These are phyloP conservation scores for Chlorops oryzae DNA, from an alignment of 1,140 invertebrate species.

Conservation along the genomic window DNA sequence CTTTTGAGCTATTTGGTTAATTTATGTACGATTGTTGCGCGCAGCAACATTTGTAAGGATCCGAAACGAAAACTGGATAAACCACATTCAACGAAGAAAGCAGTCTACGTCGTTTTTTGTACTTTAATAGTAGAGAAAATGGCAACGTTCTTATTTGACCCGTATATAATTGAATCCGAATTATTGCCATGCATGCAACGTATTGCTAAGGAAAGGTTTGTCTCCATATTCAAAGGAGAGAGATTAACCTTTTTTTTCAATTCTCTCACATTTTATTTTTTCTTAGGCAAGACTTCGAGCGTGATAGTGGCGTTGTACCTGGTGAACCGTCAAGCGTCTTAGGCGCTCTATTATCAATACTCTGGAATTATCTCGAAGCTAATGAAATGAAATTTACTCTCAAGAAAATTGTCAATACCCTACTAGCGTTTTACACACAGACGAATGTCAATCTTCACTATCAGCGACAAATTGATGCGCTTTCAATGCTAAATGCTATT, in stretches of 20 bases:
- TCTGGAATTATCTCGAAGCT: conserved; percentile 64
- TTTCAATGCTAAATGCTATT: conserved; percentile 50
- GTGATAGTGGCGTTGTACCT: conserved; percentile 20
- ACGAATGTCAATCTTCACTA: conserved; percentile 58
- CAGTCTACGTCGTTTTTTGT: conserved; percentile 50
- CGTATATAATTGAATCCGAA: conserved; percentile 55
- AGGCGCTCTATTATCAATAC: conserved; percentile 49
- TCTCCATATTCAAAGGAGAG: no score
- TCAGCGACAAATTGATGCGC: conserved; percentile 52
- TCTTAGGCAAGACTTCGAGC: background rate
- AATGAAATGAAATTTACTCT: conserved; percentile 58
- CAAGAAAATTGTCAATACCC: conserved; percentile 54
- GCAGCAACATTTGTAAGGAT: conserved; percentile 17
- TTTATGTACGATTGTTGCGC: conserved; percentile 48
- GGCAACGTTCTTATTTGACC: conserved; percentile 51
- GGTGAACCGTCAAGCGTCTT: conserved; percentile 29
- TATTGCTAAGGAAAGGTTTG: no score
- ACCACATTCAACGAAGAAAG: conserved; percentile 38
- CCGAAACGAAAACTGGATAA: conserved; percentile 19
- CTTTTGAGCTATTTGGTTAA: conserved; percentile 57
- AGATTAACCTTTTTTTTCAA: no score
- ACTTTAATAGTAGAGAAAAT: conserved; percentile 54
- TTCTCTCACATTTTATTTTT: no score
- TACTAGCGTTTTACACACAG: conserved; percentile 57
- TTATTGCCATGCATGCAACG: conserved; percentile 51